Base-by-base conservation (phyloP, 1,140 invertebrate species). In the Trichogramma pretiosum region DNA sequence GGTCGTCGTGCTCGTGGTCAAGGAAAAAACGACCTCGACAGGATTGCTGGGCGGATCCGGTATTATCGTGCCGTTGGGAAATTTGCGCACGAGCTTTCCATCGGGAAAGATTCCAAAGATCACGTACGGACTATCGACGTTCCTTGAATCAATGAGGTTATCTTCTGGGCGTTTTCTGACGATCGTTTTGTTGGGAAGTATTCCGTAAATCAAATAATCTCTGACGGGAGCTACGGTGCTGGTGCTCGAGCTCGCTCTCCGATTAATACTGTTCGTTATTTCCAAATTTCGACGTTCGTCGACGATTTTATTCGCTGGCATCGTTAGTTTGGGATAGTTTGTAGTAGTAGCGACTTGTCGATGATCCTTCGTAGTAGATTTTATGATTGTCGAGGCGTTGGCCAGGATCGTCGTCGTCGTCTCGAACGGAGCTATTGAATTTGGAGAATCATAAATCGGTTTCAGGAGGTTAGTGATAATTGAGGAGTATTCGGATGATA, bases 181-280 rank as follows among this genome's bases (percentile, higher is more conserved):
- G 57, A 84, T 81, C 35, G 82, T 84, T 63, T 83, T 84, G 62
- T 84, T 84, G 21, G 80, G 79, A 55, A 82, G 75, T 55, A 84
- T 80, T 56, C 80, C 82, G 59, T 83, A 84, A 50, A 84, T 75
- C 38, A 77, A 73, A 63, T 81, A 84, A 69, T 83, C 81, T 60
- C 77, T 76, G 59, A 76, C 72, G 48, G 81, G 75, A 53, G 43
- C 53, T 22, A 64, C 67, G 14, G 66, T 68, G 41, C 66, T 63
- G 16, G 69, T 65, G 54, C 64, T 66, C 48, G 58, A 56, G 22
- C 63, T 67, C 24, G 54, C 66, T 62, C 52, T 62, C 57, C 40
- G 67, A 63, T 11, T 65, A 52, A 66, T 34, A 53, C 60, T 63
- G 28, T 52, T 49, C 1, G 26, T 39, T 58, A 48, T 52, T 60